Base-by-base conservation (phyloP, 2,888 invertebrate genomes). In the Pseudococcus jackbeardsleyi region DNA sequence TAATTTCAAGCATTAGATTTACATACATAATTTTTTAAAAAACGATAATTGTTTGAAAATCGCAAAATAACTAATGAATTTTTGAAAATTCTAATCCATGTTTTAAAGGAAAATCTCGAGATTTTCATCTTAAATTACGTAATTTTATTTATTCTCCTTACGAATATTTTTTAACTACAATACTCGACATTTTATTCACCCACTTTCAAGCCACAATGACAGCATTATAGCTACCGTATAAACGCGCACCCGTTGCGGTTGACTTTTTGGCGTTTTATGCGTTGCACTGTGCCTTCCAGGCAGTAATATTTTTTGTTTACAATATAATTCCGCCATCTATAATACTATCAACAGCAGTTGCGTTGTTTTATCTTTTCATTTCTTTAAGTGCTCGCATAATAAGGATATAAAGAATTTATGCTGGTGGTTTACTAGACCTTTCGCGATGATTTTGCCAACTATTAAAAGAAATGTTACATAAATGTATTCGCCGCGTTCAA, bases 271-370 rank as follows among this genome's bases (percentile, higher is more conserved):
- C 46, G 11, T 82, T 72, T 82, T 19, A 82, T 64, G 64, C 79
- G 79, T 82, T 82, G 39, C 46, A 42, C 22, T 82, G 26, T 33
- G 79, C 19, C 22, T 82, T 77, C 15, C 17, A 42, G 33, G 79
- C 79, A 46, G 46, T 82, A 82, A 46, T 82, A 82, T 82, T 82
- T 82, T 82, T 82, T 82, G 79, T 72, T 33, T 72, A 72, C 79
- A 82, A 82, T 82, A 72, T 72, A 82, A 82, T 82, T 82, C 33
- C 46, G 39, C 79, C 79, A 82, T 82, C 79, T 46, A 82, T 82
- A 82, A 82, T 82, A 82, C 79, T 82, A 82, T 82, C 79, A 82
- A 46, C 79, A 82, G 79, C 79, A 82, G 79, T 82, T 82, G 79
- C 46, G 79, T 82, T 82, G 79, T 82, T 82, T 82, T 82, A 82